Conservation (phyloP, 2,113 vertebrate species). For the Taurulus bubalis region DNA sequence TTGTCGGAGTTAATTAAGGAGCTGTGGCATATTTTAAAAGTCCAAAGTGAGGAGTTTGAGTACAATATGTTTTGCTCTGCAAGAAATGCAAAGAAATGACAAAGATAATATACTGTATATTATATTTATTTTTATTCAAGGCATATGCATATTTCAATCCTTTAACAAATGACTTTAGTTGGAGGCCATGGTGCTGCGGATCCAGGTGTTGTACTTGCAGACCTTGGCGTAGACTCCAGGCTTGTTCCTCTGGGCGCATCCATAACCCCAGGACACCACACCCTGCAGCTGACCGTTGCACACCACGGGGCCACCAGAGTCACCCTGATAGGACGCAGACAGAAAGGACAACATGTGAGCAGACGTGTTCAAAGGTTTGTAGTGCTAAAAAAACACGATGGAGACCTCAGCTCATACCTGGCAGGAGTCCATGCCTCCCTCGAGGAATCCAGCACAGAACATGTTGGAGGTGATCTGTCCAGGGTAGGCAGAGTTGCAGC, state of each 20-base stretch:
- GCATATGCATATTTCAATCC: neutral
- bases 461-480: constrained; percentile 88
- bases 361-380: neutral
- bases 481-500: constrained; percentile 85
- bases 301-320: constrained; percentile 89
- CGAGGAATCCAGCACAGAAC: constrained; percentile 89
- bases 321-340: constrained; percentile 78
- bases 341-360: constrained; percentile 27
- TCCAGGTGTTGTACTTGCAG: constrained; percentile 86
- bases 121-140: neutral
- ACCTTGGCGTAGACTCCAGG: constrained; percentile 89
- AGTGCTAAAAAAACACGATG: neutral
- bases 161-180: constrained; percentile 54
- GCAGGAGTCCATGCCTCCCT: constrained; percentile 94
- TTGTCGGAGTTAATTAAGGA: neutral
- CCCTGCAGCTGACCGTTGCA: constrained; percentile 86
- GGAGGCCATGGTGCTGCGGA: constrained; percentile 75
- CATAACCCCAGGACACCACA: constrained; percentile 90
- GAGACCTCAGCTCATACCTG: constrained; percentile 82
- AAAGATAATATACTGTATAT: neutral
- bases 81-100: neutral
- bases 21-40: neutral
- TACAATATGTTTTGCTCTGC: neutral
- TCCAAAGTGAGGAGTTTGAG: neutral
- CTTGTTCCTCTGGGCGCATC: constrained; percentile 84